A percentile compares a stretch with the other conserved stretches of the same genome.
Conservation (phyloP, 2,888 invertebrate genomes). For the Agapetus fuscipes region DNA sequence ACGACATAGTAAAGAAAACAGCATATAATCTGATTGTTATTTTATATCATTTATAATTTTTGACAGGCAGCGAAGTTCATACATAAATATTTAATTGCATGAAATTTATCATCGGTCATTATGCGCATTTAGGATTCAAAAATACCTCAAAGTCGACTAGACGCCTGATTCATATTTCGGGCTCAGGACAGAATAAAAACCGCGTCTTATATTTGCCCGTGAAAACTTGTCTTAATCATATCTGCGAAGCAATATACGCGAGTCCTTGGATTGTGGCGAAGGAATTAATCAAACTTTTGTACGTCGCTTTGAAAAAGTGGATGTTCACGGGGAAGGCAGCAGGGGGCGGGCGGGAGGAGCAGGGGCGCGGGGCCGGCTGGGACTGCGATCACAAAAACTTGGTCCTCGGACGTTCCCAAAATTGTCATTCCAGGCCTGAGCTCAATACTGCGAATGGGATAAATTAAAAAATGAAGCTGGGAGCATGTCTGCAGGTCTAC, state of each 20-base stretch:
- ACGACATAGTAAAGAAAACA: neutral
- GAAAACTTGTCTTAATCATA: slow-evolving; percentile 12
- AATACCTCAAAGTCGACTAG: neutral
- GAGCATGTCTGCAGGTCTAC: slow-evolving; percentile 16
- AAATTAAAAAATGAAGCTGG: slow-evolving; percentile 21
- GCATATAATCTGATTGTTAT: neutral
- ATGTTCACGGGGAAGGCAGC: slow-evolving; percentile 9
- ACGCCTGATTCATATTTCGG: neutral
- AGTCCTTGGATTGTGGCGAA: slow-evolving; percentile 16
- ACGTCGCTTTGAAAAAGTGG: slow-evolving; percentile 18
- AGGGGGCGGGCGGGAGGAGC: slow-evolving; percentile 4
- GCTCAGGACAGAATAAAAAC: no score
- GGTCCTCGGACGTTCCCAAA: slow-evolving; percentile 17
- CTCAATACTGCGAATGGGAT: slow-evolving; percentile 22
- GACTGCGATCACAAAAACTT: slow-evolving; percentile 19
- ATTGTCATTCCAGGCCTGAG: slow-evolving; percentile 21
- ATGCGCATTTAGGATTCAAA: neutral
- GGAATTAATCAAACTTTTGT: slow-evolving; percentile 21
- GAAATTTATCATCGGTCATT: neutral
- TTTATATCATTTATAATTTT: neutral
- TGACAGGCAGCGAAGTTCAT: neutral
- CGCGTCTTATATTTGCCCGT: neutral
- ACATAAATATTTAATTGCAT: neutral
- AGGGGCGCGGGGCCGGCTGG: slow-evolving; percentile 11
- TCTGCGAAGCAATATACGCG: slow-evolving; percentile 6